Conservation (phyloP, 2,113 vertebrate species). For the Catagonus wagneri region DNA sequence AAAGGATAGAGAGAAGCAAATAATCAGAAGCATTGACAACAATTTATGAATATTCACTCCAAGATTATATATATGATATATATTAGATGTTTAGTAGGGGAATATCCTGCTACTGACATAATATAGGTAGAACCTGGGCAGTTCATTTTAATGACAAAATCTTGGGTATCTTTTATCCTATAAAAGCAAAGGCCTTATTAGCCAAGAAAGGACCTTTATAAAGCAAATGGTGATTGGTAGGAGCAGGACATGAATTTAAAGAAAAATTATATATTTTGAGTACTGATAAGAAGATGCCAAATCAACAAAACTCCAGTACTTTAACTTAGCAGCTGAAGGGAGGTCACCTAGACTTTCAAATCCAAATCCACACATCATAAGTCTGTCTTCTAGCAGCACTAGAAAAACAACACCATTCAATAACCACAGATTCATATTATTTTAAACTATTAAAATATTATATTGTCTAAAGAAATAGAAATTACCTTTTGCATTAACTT, state of each 20-base stretch:
- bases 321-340: not conserved
- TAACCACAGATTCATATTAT: not conserved
- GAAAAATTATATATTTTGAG: not conserved
- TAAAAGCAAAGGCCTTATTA: not conserved
- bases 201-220: not conserved
- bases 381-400: not conserved
- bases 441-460: constrained; percentile 16
- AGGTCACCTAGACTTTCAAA: constrained; percentile 2
- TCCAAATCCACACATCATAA: not conserved
- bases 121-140: not conserved
- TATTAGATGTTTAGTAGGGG: not conserved
- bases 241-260: not conserved
- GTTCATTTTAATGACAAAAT: not conserved
- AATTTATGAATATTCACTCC: not conserved
- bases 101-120: not conserved
- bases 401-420: not conserved
- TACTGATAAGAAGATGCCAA: not conserved
- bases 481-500: not conserved
- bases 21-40: not conserved
- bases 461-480: constrained; percentile 29
- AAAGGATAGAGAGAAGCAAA: not conserved
- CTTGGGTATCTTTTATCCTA: not conserved
- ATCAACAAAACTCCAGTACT: constrained; percentile 18
- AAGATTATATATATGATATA: not conserved
- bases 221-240: constrained; percentile 21